A percentile compares a stretch with the other conserved stretches of the same genome.
phyloP scores from a whole-genome alignment of 2,888 invertebrate genomes.

The Panzeria rudis region DNA sequence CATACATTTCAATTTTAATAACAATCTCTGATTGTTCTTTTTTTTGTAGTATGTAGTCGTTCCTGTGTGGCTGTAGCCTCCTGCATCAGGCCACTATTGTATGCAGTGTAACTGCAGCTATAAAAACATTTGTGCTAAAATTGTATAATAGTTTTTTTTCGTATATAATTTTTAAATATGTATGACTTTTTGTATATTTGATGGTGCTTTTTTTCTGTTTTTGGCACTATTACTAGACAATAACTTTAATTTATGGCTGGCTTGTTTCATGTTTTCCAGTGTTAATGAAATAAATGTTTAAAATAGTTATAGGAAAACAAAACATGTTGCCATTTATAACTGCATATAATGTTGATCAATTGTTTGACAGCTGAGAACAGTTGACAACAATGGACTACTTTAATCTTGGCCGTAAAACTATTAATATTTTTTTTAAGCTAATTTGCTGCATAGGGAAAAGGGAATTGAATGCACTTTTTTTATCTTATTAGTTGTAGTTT shows the following conservation, averaged over 20 bases:
- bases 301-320: constrained; percentile 4
- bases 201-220: not conserved
- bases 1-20: constrained; percentile 49
- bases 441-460: too few relatives aligned
- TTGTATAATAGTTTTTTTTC: constrained; percentile 39
- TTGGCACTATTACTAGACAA: constrained; percentile 7
- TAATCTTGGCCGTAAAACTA: not conserved
- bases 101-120: constrained; percentile 22
- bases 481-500: too few relatives aligned
- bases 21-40: constrained; percentile 4
- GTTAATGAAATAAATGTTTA: constrained; percentile 1
- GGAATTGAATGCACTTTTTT: too few relatives aligned
- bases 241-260: constrained; percentile 35
- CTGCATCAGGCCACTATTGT: not conserved
- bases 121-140: constrained; percentile 67
- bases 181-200: not conserved
- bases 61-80: constrained; percentile 3
- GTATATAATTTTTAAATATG: constrained; percentile 5
- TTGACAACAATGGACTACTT: not conserved
- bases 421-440: not conserved
- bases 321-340: not conserved
- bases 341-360: constrained; percentile 14
- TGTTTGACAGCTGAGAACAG: constrained; percentile 4
- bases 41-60: not conserved
- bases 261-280: not conserved